Evolutionary conservation across 1,140 invertebrate species (phyloP).

Genomic region (Leptoteleia sp.): DNA sequence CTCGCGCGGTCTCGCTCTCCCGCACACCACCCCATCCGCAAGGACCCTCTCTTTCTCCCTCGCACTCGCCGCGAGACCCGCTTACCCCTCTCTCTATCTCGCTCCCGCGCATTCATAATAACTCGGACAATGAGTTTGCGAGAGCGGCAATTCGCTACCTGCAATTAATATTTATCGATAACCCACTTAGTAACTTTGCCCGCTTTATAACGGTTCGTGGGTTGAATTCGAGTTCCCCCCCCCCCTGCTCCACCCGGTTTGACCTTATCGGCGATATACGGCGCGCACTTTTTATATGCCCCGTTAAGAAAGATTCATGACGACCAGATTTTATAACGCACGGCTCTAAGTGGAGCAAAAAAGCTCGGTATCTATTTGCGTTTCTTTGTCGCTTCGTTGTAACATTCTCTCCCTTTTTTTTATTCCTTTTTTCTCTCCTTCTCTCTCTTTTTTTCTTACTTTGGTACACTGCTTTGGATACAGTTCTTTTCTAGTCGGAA

Average conservation of each 20-base stretch:
- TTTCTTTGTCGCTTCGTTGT: too few species aligned
- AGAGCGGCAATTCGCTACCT: neutral
- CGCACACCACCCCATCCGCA: too few species aligned
- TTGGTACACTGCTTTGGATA: too few species aligned
- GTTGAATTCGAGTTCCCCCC: too few species aligned
- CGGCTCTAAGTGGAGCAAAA: too few species aligned
- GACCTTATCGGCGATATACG: neutral
- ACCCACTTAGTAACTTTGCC: conserved; percentile 2
- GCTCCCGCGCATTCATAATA: conserved; percentile 9
- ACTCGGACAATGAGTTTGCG: conserved; percentile 1
- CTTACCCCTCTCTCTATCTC: neutral
- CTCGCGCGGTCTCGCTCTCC: too few species aligned
- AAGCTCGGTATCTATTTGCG: neutral
- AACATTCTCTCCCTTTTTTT: too few species aligned
- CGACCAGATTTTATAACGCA: too few species aligned
- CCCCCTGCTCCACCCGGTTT: neutral
- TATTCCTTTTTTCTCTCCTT: too few species aligned
- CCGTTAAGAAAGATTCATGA: neutral
- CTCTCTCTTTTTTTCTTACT: too few species aligned
- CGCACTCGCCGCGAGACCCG: neutral
- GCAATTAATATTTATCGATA: conserved; percentile 24
- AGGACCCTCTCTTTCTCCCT: neutral
- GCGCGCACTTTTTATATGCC: neutral
- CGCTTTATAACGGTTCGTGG: conserved; percentile 9
- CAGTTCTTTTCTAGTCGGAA: too few species aligned